phyloP scores from a whole-genome alignment of 2,888 invertebrate species.

The Serrognathus titanus region DNA sequence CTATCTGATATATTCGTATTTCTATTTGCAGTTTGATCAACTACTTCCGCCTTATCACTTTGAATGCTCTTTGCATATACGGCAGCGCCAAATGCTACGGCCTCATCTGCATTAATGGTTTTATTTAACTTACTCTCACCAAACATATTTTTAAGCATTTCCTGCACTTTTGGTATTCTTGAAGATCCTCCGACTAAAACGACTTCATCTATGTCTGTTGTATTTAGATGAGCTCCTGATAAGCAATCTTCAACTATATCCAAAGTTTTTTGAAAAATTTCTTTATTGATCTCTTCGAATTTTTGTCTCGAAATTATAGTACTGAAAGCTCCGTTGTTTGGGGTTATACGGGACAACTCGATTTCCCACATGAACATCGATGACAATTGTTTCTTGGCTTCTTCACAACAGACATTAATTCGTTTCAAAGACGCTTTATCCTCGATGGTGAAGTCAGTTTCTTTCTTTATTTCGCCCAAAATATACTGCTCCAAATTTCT shows the following conservation, averaged over 20 bases:
- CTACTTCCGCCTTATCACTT: constrained; percentile 14
- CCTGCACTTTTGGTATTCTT: constrained; percentile 31
- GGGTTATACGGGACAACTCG: not conserved
- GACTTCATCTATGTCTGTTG: constrained; percentile 29
- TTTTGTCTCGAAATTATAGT: constrained; percentile 21
- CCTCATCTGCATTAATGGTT: constrained; percentile 32
- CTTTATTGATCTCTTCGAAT: constrained; percentile 26
- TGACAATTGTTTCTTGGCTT: constrained; percentile 17
- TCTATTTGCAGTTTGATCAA: not conserved
- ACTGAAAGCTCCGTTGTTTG: not conserved
- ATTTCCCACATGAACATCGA: not conserved
- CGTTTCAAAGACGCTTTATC: constrained; percentile 15
- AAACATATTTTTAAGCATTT: constrained; percentile 3
- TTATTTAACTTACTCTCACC: constrained; percentile 24
- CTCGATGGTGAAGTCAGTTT: constrained; percentile 19
- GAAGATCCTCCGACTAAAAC: constrained; percentile 34
- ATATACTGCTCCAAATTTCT: constrained; percentile 23
- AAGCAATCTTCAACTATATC: constrained; percentile 24
- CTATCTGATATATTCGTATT: too few relatives aligned
- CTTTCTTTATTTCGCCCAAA: constrained; percentile 13
- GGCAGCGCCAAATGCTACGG: constrained; percentile 34
- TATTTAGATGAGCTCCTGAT: constrained; percentile 18
- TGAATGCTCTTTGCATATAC: constrained; percentile 25
- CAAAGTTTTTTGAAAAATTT: constrained; percentile 25
- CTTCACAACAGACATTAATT: constrained; percentile 25